Percentiles rank a stretch among this genome's conserved stretches.
phyloP scores from a whole-genome alignment of 92 coral and sea anemone genomes.

The Metridium senile region DNA sequence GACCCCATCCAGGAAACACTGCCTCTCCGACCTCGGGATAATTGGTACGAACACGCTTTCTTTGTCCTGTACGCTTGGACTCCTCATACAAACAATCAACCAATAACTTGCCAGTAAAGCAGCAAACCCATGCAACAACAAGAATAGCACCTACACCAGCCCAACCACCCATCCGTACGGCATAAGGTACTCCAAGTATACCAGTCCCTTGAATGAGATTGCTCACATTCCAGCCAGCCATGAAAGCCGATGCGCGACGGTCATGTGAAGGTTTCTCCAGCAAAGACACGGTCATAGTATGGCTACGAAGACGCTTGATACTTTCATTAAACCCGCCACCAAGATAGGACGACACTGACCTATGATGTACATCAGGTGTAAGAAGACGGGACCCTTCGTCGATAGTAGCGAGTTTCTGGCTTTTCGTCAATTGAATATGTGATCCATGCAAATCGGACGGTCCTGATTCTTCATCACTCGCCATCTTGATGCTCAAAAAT shows the following conservation, averaged over 20 bases:
- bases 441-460: too few species aligned
- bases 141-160: conserved; percentile 77
- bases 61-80: conserved; percentile 77
- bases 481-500: conserved; percentile 3
- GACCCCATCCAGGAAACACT: conserved; percentile 92
- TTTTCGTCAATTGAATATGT: conserved; percentile 49
- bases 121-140: conserved; percentile 75
- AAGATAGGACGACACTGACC: neutral
- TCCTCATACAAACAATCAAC: conserved; percentile 85
- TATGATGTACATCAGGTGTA: conserved; percentile 19
- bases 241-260: conserved; percentile 84
- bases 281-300: conserved; percentile 79
- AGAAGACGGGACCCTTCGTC: conserved; percentile 63
- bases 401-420: conserved; percentile 23
- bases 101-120: conserved; percentile 87
- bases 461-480: conserved; percentile 23
- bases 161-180: conserved; percentile 91
- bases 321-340: conserved; percentile 54
- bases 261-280: conserved; percentile 80
- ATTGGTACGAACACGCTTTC: conserved; percentile 72
- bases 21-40: conserved; percentile 95
- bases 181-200: conserved; percentile 86
- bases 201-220: conserved; percentile 92
- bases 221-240: conserved; percentile 93
- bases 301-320: conserved; percentile 57